Base-by-base conservation (phyloP, 1,140 invertebrate genomes). In the Chionoecetes opilio region DNA sequence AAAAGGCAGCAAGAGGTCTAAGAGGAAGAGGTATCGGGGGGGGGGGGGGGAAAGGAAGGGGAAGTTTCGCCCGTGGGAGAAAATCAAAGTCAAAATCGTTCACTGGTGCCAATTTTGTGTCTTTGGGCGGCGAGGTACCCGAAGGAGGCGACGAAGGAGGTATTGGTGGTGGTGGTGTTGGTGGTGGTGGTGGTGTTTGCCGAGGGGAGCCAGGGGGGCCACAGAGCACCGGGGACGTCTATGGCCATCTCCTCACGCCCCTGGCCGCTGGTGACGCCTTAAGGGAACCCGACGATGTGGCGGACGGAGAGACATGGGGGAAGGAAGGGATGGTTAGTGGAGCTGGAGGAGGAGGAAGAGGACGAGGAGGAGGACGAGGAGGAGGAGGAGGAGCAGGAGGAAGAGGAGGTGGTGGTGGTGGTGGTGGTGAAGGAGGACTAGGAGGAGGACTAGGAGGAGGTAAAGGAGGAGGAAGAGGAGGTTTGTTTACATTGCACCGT, bases 191-290 rank as follows among this genome's bases (percentile, higher is more conserved):
- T 21, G 17, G 21, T 6, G 53, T 3, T 8, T 63, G 53, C 9
- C 21, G 17, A 21, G 63, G 8, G n/a, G 21, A n/a, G 63, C 63
- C 63, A 75, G 63, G 63, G 63, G 63, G 63, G 63, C 63, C 63
- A 75, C 63, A 75, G 63, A 53, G 11, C 46, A 53, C 46, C 46
- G 21, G 46, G 46, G 63, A 75, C 63, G 21, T 0, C 63, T 75
- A 75, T n/a, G 63, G 63, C 63, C 63, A 75, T 75, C n/a, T n/a
- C 63, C 63, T 75, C 63, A 75, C n/a, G n/a, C 63, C 63, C 63
- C 63, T 75, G 63, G 63, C 46, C 46, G 46, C 46, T 53, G 46
- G 46, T 3, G 46, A 53, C 46, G 46, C 46, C 46, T n/a, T n/a
- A 53, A 17, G 46, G 46, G 46, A 9, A 53, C 46, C 46, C 9